Evolutionary conservation across 1,140 invertebrate genomes (phyloP).

Genomic region (Leptoteleia sp.): DNA sequence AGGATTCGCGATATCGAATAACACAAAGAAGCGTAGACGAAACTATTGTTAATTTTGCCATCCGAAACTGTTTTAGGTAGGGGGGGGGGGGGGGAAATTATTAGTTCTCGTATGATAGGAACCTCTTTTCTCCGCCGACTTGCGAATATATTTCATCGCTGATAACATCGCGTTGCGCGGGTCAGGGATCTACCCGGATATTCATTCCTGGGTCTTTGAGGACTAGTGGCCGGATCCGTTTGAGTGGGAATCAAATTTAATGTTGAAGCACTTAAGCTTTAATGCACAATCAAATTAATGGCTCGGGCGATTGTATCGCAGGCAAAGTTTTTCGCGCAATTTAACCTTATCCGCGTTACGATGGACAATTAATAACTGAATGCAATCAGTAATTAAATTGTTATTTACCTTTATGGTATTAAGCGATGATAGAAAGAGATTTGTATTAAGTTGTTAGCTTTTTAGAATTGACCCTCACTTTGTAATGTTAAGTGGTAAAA

Average conservation of each 20-base stretch:
- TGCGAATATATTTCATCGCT: constrained; percentile 58
- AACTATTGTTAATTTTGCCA: constrained; percentile 40
- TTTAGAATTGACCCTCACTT: no score
- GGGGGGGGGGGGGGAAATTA: constrained; percentile 22
- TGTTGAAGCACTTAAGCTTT: constrained; percentile 38
- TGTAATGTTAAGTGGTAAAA: no score
- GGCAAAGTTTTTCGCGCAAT: constrained; percentile 18
- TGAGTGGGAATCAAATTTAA: constrained; percentile 47
- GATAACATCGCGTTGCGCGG: constrained; percentile 53
- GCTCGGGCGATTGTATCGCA: constrained; percentile 10
- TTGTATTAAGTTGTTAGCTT: no score
- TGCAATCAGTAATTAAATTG: constrained; percentile 31
- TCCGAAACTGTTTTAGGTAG: constrained; percentile 4
- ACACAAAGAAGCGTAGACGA: constrained; percentile 26
- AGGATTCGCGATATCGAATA: constrained; percentile 13
- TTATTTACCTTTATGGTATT: constrained; percentile 11
- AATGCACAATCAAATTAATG: constrained; percentile 45
- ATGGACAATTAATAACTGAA: constrained; percentile 27
- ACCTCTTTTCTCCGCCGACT: constrained; percentile 47
- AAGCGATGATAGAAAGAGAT: neutral
- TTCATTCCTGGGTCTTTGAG: constrained; percentile 48
- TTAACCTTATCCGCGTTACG: constrained; percentile 5
- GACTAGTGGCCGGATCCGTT: constrained; percentile 48
- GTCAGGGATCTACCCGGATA: constrained; percentile 62
- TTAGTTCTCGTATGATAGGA: constrained; percentile 44